Percentiles rank a stretch among this genome's conserved stretches.
Conservation (phyloP, 92 coral and sea anemone genomes). For the Epizoanthus scotinus region DNA sequence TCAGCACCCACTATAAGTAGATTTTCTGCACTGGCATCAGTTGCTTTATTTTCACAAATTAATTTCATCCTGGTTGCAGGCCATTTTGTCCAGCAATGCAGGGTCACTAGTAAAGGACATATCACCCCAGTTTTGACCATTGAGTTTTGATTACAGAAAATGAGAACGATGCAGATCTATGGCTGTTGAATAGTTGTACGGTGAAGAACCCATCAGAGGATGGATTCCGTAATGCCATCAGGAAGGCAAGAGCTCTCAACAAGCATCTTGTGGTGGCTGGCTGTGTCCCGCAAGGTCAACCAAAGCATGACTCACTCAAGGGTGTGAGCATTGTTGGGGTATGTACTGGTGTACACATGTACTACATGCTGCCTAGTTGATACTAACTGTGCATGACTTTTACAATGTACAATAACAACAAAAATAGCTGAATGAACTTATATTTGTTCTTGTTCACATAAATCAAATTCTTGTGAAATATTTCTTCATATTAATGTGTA, state of each 20-base stretch:
- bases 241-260: slow-evolving; percentile 78
- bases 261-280: slow-evolving; percentile 94
- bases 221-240: slow-evolving; percentile 90
- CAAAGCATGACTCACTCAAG: slow-evolving; percentile 84
- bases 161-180: slow-evolving; percentile 80
- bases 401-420: no score
- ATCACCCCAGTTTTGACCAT: no score
- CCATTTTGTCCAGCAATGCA: not conserved
- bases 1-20: no score
- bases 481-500: no score
- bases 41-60: no score
- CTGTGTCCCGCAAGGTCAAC: slow-evolving; percentile 98
- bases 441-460: no score
- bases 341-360: slow-evolving; percentile 13
- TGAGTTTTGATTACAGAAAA: slow-evolving; percentile 42
- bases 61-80: no score
- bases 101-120: not conserved
- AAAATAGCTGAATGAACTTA: no score
- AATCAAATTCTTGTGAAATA: no score
- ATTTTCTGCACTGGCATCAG: no score
- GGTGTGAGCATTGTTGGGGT: slow-evolving; percentile 98
- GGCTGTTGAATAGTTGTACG: slow-evolving; percentile 96
- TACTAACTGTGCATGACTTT: no score
- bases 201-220: slow-evolving; percentile 97
- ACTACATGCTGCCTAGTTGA: no score